A percentile compares a stretch with the other conserved stretches of the same genome.
These are phyloP conservation scores for Sinonovacula constricta DNA, from an alignment of 1,140 invertebrate species.

Conservation along the genomic window DNA sequence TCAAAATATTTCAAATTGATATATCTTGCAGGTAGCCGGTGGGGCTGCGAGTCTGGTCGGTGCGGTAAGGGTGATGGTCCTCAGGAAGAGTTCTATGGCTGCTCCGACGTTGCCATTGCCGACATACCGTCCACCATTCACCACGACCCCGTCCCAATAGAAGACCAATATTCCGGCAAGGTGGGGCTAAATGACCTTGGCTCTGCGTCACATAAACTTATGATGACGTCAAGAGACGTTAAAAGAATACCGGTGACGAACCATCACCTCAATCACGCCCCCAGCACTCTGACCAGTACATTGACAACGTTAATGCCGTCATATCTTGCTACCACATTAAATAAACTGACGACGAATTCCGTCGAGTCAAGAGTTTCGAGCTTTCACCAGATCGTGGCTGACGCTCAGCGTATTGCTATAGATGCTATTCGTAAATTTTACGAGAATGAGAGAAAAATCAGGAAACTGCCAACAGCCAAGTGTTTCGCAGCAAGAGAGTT, in stretches of 20 bases:
- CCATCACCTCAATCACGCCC: background rate
- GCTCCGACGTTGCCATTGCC: constrained; percentile 56
- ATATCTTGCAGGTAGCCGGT: constrained; percentile 62
- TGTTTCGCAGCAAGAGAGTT: constrained; percentile 2
- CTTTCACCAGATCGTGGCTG: background rate
- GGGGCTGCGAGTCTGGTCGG: constrained; percentile 44
- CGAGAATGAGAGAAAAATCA: background rate
- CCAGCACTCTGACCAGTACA: too few species aligned
- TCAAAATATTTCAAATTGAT: too few species aligned
- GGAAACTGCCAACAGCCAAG: too few species aligned
- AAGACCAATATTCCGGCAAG: background rate
- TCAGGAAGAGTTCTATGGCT: constrained; percentile 64
- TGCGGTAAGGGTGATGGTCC: constrained; percentile 52
- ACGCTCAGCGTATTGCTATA: background rate
- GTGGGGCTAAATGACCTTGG: constrained; percentile 20
- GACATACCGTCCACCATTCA: constrained; percentile 1
- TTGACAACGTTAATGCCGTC: background rate
- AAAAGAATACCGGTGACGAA: background rate
- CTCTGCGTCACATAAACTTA: background rate
- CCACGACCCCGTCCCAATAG: background rate
- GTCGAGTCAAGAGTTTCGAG: background rate
- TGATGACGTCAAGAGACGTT: background rate
- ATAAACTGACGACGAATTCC: background rate
- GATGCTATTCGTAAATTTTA: background rate
- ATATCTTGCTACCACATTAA: background rate